Conservation (phyloP, 2,797 vertebrate species). For the Megalops cyprinoides region DNA sequence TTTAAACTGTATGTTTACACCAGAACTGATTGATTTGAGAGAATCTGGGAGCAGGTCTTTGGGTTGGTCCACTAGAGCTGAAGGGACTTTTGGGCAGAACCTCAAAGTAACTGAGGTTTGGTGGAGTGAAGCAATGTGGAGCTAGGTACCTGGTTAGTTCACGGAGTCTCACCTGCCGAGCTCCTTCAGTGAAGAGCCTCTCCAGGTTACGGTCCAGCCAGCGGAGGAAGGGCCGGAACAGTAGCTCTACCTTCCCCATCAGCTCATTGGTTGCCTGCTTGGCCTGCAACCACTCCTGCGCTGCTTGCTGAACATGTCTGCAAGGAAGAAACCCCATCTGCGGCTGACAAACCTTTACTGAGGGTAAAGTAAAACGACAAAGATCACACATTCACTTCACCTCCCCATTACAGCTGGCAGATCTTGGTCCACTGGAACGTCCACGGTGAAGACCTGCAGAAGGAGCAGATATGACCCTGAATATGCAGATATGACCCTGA, state of each 20-base stretch:
- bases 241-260: slow-evolving; percentile 78
- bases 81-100: too few relatives aligned
- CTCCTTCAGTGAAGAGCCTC: slow-evolving; percentile 80
- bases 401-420: slow-evolving; percentile 77
- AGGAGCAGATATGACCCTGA: slow-evolving; percentile 20
- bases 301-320: slow-evolving; percentile 73
- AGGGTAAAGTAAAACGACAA: slow-evolving; percentile 9
- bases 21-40: too few relatives aligned
- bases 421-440: slow-evolving; percentile 77
- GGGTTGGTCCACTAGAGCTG: too few relatives aligned
- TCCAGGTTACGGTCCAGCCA: slow-evolving; percentile 85
- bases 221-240: slow-evolving; percentile 78
- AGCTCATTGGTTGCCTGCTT: slow-evolving; percentile 82
- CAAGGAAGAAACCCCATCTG: slow-evolving; percentile 6
- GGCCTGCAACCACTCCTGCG: slow-evolving; percentile 78
- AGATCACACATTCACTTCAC: slow-evolving; percentile 54
- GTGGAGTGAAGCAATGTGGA: neutral
- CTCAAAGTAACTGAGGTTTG: neutral
- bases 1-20: too few relatives aligned
- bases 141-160: neutral
- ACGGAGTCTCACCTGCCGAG: slow-evolving; percentile 69
- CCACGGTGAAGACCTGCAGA: slow-evolving; percentile 76
- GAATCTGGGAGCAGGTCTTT: too few relatives aligned
- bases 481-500: neutral
- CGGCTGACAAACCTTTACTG: neutral